These are phyloP conservation scores for Globodera rostochiensis DNA, from an alignment of 1,140 invertebrate genomes.

Conservation along the genomic window DNA sequence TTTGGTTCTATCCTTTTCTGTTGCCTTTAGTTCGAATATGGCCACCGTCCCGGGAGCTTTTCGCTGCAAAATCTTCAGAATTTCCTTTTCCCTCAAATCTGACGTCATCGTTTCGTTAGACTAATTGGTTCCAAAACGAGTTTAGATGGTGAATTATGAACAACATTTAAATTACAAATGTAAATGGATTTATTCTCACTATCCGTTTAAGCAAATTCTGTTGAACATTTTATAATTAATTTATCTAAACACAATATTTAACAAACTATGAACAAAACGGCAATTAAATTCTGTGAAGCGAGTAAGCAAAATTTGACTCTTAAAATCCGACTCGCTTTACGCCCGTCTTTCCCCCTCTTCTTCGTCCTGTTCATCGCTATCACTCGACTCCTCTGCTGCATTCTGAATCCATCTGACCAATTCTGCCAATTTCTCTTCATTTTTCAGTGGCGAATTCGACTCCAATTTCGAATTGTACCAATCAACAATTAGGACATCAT, in stretches of 20 bases:
- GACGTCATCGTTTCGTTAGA: not conserved
- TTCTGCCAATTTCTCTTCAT: constrained; percentile 13
- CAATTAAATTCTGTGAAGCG: too few relatives aligned
- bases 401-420: constrained; percentile 29
- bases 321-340: too few relatives aligned
- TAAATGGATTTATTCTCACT: too few relatives aligned
- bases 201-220: too few relatives aligned
- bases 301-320: too few relatives aligned
- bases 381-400: constrained; percentile 19
- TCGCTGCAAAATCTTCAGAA: constrained; percentile 25
- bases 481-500: constrained; percentile 23
- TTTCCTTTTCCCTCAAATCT: constrained; percentile 26
- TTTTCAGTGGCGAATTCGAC: constrained; percentile 11
- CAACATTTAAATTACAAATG: too few relatives aligned
- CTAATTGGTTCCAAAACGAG: too few relatives aligned
- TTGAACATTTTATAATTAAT: too few relatives aligned
- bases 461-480: constrained; percentile 30
- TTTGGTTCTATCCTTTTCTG: not conserved
- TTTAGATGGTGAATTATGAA: too few relatives aligned
- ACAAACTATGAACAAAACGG: too few relatives aligned
- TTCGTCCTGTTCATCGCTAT: not conserved
- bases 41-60: constrained; percentile 38
- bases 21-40: constrained; percentile 23
- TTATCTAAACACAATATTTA: too few relatives aligned
- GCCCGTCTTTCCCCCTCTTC: not conserved